Conservation (phyloP, 2,113 vertebrate genomes). For the Pygoscelis adeliae region DNA sequence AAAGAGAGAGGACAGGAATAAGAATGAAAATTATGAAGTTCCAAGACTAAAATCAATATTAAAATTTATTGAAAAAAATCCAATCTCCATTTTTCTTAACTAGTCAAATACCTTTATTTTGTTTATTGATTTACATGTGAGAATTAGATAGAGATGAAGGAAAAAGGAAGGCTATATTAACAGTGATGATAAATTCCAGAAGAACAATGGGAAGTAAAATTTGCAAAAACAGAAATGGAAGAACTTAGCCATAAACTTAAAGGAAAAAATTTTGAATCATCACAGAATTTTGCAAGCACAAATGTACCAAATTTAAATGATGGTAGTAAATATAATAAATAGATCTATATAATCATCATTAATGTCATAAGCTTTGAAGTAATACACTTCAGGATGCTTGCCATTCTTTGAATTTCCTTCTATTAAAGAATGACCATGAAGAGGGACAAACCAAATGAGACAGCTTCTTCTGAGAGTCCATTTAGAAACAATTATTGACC, state of each 20-base stretch:
- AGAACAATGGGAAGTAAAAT: neutral
- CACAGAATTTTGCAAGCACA: neutral
- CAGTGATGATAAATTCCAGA: neutral
- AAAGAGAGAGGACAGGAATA: neutral
- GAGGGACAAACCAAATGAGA: neutral
- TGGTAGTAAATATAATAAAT: neutral
- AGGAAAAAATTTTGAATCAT: neutral
- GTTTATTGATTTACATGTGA: neutral
- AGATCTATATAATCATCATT: neutral
- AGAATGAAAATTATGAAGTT: neutral
- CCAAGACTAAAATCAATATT: neutral
- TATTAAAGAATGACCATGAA: neutral
- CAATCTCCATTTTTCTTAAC: neutral
- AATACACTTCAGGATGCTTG: neutral
- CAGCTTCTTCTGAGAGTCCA: neutral
- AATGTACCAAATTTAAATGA: accelerated
- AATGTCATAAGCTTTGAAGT: neutral
- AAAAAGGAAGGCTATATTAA: neutral
- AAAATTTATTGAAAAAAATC: neutral
- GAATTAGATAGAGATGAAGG: neutral
- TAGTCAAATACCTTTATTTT: neutral
- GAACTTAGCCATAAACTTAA: neutral
- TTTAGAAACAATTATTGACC: neutral
- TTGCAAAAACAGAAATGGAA: neutral
- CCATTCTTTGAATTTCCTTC: neutral